phyloP scores from a whole-genome alignment of 2,113 vertebrate genomes.

The Ophthalmolycus amberensis region DNA sequence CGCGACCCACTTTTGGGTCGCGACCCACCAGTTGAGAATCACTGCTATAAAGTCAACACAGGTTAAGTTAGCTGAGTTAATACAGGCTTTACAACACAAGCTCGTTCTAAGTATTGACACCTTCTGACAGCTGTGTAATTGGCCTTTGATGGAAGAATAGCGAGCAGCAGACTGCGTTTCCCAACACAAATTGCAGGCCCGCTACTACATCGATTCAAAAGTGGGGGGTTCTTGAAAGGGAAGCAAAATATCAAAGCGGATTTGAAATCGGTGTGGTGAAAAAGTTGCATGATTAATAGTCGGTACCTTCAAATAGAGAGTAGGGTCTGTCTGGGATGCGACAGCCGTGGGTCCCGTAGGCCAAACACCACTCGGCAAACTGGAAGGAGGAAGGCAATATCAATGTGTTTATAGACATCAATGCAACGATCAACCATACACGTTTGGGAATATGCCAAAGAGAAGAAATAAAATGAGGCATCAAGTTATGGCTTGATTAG shows the following conservation, averaged over 20 bases:
- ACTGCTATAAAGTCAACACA: no score
- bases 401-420: not conserved
- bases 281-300: not conserved
- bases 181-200: no score
- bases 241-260: not conserved
- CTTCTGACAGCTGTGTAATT: no score
- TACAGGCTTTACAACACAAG: no score
- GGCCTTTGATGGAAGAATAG: not conserved
- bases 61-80: no score
- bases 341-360: constrained; percentile 95
- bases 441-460: not conserved
- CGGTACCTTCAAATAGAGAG: constrained; percentile 97
- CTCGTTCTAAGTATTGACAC: no score
- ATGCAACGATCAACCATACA: not conserved
- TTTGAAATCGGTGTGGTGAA: not conserved
- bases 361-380: constrained; percentile 99
- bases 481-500: not conserved
- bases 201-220: no score
- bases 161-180: no score
- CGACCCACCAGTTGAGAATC: no score
- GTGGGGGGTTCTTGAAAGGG: not conserved
- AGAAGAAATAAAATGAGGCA: not conserved
- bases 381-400: constrained; percentile 61
- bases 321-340: constrained; percentile 97
- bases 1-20: no score